Conservation (phyloP, 2,888 invertebrate genomes). For the Rhodophaea formosa region DNA sequence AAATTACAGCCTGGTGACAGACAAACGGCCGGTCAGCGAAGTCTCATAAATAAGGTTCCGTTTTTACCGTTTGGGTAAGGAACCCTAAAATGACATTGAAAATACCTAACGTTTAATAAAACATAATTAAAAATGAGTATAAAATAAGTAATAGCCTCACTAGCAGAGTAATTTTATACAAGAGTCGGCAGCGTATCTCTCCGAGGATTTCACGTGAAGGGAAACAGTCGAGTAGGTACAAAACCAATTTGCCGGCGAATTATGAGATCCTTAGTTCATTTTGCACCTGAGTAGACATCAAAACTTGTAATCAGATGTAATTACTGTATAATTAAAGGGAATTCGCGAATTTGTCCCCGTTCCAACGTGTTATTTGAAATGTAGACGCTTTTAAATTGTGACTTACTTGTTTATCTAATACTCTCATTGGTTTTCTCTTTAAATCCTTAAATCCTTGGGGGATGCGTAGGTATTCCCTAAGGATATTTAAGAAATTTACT, state of each 20-base stretch:
- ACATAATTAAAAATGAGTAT: too few species aligned
- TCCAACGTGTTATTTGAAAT: conserved; percentile 25
- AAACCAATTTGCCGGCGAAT: conserved; percentile 49
- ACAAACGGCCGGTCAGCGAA: too few species aligned
- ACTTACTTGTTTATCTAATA: neutral
- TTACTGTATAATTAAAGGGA: conserved; percentile 39
- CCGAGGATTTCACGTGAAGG: conserved; percentile 35
- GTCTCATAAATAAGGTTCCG: too few species aligned
- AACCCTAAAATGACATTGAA: too few species aligned
- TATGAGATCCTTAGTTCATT: conserved; percentile 49
- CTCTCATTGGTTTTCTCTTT: conserved; percentile 5
- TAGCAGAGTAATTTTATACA: neutral
- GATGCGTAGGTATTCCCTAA: too few species aligned
- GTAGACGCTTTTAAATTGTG: conserved; percentile 21
- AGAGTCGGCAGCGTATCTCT: conserved; percentile 16
- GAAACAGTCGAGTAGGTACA: conserved; percentile 33
- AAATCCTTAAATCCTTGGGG: too few species aligned
- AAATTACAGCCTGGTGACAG: too few species aligned
- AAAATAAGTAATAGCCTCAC: neutral
- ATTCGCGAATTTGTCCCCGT: conserved; percentile 28
- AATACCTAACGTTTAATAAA: too few species aligned
- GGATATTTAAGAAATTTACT: too few species aligned
- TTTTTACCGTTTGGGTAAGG: too few species aligned
- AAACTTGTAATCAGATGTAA: conserved; percentile 52
- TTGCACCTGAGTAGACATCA: conserved; percentile 56